Conservation (phyloP, 2,797 vertebrate genomes). For the Zenarchopterus dispar region DNA sequence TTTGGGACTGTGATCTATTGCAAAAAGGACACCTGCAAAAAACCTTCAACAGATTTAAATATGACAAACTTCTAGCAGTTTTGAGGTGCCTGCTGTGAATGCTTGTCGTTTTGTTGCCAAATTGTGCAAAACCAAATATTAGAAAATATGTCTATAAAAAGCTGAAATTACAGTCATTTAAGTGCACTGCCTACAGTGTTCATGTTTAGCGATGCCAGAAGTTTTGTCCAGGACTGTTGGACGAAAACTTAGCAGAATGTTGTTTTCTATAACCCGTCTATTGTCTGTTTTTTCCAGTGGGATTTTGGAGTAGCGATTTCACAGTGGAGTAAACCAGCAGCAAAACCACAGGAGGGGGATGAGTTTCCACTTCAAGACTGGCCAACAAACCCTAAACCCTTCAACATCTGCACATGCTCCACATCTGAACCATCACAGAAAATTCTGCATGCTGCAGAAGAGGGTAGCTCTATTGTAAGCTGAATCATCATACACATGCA, state of each 20-base stretch:
- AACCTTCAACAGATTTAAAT: too few species aligned
- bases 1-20: too few species aligned
- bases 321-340: constrained; percentile 61
- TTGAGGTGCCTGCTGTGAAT: too few species aligned
- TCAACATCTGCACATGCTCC: constrained; percentile 40
- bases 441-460: constrained; percentile 11
- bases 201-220: neutral
- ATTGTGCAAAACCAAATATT: too few species aligned
- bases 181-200: neutral
- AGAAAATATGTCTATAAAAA: neutral
- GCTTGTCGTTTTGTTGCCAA: too few species aligned
- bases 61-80: too few species aligned
- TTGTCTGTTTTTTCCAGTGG: constrained; percentile 75
- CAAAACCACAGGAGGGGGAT: constrained; percentile 42
- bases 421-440: constrained; percentile 34
- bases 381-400: constrained; percentile 46
- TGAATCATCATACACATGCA: constrained; percentile 1
- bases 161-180: neutral
- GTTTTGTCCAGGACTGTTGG: neutral
- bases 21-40: too few species aligned
- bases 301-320: constrained; percentile 79
- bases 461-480: constrained; percentile 14
- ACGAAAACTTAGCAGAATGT: neutral
- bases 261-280: constrained; percentile 2
- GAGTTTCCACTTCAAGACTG: constrained; percentile 64